Percentiles rank a stretch among this genome's conserved stretches.
These are phyloP conservation scores for Micronisus gabar DNA, from an alignment of 2,113 vertebrate genomes.

Conservation along the genomic window DNA sequence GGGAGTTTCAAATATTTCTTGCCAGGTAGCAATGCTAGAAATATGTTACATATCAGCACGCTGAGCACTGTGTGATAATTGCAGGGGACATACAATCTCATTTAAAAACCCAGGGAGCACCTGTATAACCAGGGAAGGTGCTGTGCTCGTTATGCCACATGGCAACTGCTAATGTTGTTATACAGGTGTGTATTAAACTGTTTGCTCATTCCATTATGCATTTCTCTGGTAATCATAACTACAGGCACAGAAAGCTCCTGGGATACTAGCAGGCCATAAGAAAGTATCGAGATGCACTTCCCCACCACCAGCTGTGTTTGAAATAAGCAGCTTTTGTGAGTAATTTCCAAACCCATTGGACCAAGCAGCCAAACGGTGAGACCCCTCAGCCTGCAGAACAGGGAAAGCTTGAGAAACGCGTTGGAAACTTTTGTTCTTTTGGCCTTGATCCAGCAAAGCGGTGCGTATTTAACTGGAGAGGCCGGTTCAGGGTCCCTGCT, in stretches of 20 bases:
- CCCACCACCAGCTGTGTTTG: constrained; percentile 38
- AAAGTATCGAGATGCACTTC: background rate
- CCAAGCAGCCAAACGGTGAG: constrained; percentile 5
- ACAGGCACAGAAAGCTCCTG: background rate
- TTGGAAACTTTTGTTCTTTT: background rate
- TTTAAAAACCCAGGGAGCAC: background rate
- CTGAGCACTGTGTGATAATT: background rate
- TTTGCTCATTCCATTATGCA: background rate
- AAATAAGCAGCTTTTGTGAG: constrained; percentile 54
- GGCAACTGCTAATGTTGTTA: background rate
- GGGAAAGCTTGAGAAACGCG: background rate
- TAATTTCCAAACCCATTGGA: constrained; percentile 62
- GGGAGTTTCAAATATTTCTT: background rate
- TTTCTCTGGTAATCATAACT: constrained; percentile 7
- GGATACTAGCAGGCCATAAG: background rate
- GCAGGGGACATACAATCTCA: background rate
- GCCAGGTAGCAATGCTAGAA: background rate
- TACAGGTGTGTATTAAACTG: background rate
- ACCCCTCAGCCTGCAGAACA: background rate
- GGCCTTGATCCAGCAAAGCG: background rate
- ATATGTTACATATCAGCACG: background rate
- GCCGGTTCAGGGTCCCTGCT: accelerated
- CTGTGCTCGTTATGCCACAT: background rate
- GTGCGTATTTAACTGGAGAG: accelerated
- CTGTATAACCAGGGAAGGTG: background rate